Conservation (phyloP, 37 sponge, comb jelly and placozoan genomes). For the Ephydatia muelleri region DNA sequence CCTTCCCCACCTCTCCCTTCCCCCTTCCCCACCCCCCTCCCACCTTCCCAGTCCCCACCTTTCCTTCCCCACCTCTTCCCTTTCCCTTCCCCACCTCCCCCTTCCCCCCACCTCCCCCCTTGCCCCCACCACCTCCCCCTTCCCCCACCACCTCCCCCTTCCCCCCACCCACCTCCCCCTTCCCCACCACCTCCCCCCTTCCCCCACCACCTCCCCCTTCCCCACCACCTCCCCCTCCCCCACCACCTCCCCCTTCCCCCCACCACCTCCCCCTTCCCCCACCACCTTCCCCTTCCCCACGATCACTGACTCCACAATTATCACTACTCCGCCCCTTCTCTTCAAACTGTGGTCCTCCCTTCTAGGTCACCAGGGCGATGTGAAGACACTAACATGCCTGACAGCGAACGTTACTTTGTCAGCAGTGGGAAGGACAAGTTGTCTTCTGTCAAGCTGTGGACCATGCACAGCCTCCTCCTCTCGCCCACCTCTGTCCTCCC, state of each 20-base stretch:
- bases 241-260: not conserved
- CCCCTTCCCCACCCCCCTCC: not conserved
- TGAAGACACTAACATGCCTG: slow-evolving; percentile 43
- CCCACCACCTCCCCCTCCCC: not conserved
- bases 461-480: slow-evolving; percentile 45
- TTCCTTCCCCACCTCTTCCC: not conserved
- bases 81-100: not conserved
- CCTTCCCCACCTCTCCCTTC: not conserved
- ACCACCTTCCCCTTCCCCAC: not conserved
- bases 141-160: not conserved
- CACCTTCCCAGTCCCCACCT: not conserved
- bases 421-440: slow-evolving; percentile 87
- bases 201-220: not conserved
- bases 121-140: not conserved
- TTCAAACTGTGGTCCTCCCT: not conserved
- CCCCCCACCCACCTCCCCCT: not conserved
- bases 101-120: not conserved
- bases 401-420: slow-evolving; percentile 79
- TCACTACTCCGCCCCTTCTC: not conserved
- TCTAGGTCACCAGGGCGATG: slow-evolving; percentile 70
- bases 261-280: not conserved
- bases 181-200: not conserved
- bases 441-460: slow-evolving; percentile 78
- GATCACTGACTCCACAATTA: not conserved
- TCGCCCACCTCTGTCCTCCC: not conserved